Evolutionary conservation across 2,888 invertebrate species (phyloP), one percentile per base, ranked within the genome.

Genomic region (Bombylius discolor): DNA sequence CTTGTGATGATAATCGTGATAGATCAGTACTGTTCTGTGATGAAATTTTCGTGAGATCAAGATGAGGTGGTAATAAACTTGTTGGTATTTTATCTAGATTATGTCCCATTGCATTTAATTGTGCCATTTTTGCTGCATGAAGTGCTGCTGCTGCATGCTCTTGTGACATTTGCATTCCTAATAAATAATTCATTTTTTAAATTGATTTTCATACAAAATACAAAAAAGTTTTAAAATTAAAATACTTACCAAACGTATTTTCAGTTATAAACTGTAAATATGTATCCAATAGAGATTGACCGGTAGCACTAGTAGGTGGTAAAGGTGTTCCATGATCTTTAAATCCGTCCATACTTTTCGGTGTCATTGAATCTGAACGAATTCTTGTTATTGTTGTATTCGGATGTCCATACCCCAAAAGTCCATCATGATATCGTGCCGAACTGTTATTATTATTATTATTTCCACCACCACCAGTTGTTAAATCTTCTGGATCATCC

Each of bases 261-360:
- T 91, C 90, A 4, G 89, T 87, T 66, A 92, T 89, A 66, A 89
- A 85, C 71, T 92, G 91, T 59, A 92, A 79, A 70, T 92, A 92
- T 13, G 91, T 91, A 71, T 92, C 91, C 59, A 92, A 75, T 56
- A 92, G 80, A 4, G 89, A 87, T 5, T 87, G 87, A 49, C 87
- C 82, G 59, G 85, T 79, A 6, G 83, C 67, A 62, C 65, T 68
- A 12, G 83, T 83, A 45, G 83, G 83, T 68, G 85, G 79, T 58
- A 87, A 84, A 60, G 84, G 84, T 63, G 80, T 83, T 32, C 74
- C 72, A 51, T 77, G 77, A 56, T 81, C 80, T 67, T 84, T 85
- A 7, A 79, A 77, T 50, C 77, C 77, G 65, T 84, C 84, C 63
- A 82, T 72, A 49, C 82, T 80, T 67, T 86, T 85, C 47, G 83